Conservation (phyloP, 2,113 vertebrate species). For the Carettochelys insculpta region DNA sequence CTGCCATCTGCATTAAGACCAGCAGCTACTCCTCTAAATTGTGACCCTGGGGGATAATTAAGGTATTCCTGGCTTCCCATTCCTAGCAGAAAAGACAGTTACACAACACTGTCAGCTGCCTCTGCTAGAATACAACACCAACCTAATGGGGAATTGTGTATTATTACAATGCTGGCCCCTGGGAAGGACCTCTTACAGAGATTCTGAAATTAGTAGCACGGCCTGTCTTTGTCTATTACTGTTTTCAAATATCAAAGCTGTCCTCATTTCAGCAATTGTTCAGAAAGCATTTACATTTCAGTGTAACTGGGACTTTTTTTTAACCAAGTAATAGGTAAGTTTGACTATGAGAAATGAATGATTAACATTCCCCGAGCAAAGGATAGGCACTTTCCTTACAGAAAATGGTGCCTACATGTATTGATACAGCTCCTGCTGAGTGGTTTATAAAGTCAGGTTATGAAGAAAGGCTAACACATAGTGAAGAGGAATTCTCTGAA, state of each 20-base stretch:
- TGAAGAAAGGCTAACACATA: slow-evolving; percentile 33
- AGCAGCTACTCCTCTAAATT: neutral
- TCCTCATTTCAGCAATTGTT: slow-evolving; percentile 44
- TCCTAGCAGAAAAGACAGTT: neutral
- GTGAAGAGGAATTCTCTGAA: slow-evolving; percentile 50
- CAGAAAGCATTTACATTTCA: neutral
- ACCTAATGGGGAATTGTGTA: neutral
- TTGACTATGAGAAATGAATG: slow-evolving; percentile 35
- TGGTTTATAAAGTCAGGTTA: slow-evolving; percentile 49
- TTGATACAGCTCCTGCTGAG: slow-evolving; percentile 51
- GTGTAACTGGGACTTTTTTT: slow-evolving; percentile 26
- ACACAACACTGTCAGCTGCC: rapidly evolving
- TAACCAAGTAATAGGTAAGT: slow-evolving; percentile 54
- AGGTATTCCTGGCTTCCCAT: neutral
- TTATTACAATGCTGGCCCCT: rapidly evolving
- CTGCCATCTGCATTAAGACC: neutral
- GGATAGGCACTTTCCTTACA: slow-evolving; percentile 18
- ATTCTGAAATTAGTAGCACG: neutral
- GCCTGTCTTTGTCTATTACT: neutral
- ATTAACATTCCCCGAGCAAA: slow-evolving; percentile 61
- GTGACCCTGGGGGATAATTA: slow-evolving; percentile 46
- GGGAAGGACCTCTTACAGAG: neutral
- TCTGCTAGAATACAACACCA: rapidly evolving
- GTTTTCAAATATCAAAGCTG: slow-evolving; percentile 24
- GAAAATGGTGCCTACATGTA: slow-evolving; percentile 44